Evolutionary conservation across 2,113 vertebrate species (phyloP).

Genomic region (Urocynchramus pylzowi): DNA sequence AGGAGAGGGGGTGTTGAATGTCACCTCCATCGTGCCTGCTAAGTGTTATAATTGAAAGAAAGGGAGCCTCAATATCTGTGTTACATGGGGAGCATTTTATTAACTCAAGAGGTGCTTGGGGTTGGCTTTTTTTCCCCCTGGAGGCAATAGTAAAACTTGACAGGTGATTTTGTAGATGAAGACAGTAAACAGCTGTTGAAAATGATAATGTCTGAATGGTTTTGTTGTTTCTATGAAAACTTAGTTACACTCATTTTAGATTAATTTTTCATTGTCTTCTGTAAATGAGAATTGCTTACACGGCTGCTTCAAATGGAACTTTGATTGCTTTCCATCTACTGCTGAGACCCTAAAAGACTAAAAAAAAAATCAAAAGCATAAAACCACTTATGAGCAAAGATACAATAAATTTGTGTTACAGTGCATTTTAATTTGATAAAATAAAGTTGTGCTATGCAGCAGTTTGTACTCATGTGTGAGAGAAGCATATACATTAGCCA

Average conservation of each 20-base stretch:
- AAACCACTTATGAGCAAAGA: neutral
- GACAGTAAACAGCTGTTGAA: conserved; percentile 70
- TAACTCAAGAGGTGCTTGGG: neutral
- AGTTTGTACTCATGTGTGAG: neutral
- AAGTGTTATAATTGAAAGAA: neutral
- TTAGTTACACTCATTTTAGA: conserved; percentile 54
- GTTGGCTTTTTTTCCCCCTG: neutral
- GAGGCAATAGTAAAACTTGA: conserved; percentile 31
- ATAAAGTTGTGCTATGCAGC: neutral
- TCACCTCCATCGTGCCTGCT: neutral
- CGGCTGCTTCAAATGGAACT: conserved; percentile 30
- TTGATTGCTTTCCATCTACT: conserved; percentile 30
- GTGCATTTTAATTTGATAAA: conserved; percentile 38
- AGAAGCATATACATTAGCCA: neutral
- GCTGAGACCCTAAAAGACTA: conserved; percentile 55
- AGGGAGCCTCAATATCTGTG: neutral
- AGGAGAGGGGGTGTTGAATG: neutral
- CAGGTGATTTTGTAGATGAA: conserved; percentile 64
- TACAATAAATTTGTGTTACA: neutral
- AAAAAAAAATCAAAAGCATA: neutral
- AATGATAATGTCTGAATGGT: conserved; percentile 59
- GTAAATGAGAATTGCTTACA: conserved; percentile 60
- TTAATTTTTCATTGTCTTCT: conserved; percentile 73
- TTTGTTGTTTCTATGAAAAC: conserved; percentile 66
- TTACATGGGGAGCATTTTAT: neutral